phyloP scores from a whole-genome alignment of 2,888 invertebrate genomes.

The Plutella xylostella region DNA sequence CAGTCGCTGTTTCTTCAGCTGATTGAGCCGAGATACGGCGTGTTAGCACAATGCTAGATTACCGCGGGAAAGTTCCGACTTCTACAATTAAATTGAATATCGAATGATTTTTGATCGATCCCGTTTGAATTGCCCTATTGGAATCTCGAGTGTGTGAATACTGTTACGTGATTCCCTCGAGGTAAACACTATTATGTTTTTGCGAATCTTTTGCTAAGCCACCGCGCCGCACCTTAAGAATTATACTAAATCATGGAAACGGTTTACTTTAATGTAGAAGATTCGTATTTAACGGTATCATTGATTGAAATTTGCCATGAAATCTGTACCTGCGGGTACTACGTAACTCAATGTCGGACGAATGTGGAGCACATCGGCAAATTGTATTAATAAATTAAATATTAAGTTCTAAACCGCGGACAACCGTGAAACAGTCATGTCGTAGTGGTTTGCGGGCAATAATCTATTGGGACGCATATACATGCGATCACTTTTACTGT shows the following conservation, averaged over 20 bases:
- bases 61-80: conserved; percentile 51
- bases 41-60: conserved; percentile 50
- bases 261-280: too few relatives aligned
- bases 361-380: too few relatives aligned
- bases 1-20: conserved; percentile 50
- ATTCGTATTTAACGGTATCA: too few relatives aligned
- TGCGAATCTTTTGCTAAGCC: too few relatives aligned
- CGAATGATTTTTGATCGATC: conserved; percentile 52
- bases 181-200: background rate
- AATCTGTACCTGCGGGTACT: too few relatives aligned
- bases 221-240: too few relatives aligned
- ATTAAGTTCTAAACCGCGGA: conserved; percentile 36
- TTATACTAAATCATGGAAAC: too few relatives aligned
- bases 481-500: conserved; percentile 68
- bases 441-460: conserved; percentile 34
- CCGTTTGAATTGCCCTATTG: conserved; percentile 50
- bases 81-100: conserved; percentile 42
- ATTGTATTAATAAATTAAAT: background rate
- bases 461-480: conserved; percentile 54
- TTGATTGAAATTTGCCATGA: too few relatives aligned
- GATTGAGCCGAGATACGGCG: conserved; percentile 51
- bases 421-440: conserved; percentile 39
- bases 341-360: too few relatives aligned
- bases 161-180: conserved; percentile 26
- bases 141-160: conserved; percentile 38